Conservation (phyloP, 2,888 invertebrate species). For the Loripinus fragilis region DNA sequence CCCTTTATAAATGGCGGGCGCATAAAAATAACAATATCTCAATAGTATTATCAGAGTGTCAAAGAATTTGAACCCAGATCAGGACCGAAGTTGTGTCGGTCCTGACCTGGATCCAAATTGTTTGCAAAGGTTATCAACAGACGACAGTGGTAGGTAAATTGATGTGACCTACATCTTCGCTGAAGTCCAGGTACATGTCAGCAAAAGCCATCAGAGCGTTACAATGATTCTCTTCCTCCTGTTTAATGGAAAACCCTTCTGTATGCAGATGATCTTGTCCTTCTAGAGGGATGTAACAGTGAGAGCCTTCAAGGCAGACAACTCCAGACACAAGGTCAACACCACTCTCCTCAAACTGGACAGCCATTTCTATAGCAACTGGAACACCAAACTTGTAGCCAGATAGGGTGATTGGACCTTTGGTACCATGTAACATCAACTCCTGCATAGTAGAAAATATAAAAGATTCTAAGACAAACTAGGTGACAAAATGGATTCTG, state of each 20-base stretch:
- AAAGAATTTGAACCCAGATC: too few species aligned
- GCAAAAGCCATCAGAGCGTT: conserved; percentile 36
- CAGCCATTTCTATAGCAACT: conserved; percentile 97
- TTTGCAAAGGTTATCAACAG: too few species aligned
- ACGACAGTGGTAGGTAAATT: too few species aligned
- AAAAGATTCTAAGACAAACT: neutral
- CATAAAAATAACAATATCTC: too few species aligned
- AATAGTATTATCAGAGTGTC: too few species aligned
- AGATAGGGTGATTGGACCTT: conserved; percentile 93
- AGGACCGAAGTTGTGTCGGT: too few species aligned
- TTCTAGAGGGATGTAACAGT: conserved; percentile 82
- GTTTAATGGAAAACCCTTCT: neutral
- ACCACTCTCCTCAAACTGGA: conserved; percentile 86
- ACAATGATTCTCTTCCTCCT: conserved; percentile 14
- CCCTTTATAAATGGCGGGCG: too few species aligned
- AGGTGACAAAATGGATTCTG: too few species aligned
- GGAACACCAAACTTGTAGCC: conserved; percentile 98
- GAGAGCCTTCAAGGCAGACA: conserved; percentile 92
- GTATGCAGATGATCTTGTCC: conserved; percentile 7
- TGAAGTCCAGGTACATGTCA: conserved; percentile 13
- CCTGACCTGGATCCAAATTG: too few species aligned
- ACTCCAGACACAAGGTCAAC: conserved; percentile 84
- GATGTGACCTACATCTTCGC: conserved; percentile 38
- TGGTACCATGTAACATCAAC: conserved; percentile 90
- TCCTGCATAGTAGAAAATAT: conserved; percentile 83